Conservation (phyloP, 2,113 vertebrate species). For the Vanacampus margaritifer region DNA sequence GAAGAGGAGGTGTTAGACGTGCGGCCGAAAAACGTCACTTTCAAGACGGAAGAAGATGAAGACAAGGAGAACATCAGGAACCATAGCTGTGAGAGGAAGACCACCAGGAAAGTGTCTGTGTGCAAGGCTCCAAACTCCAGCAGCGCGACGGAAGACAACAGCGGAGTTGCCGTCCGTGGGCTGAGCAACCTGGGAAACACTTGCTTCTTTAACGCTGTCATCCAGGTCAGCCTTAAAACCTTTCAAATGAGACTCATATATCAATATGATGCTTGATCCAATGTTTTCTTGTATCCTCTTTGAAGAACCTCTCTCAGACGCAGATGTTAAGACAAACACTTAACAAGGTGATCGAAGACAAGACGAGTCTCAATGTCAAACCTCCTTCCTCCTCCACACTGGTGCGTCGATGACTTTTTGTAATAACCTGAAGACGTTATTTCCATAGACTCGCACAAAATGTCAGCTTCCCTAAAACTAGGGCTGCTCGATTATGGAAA, state of each 20-base stretch:
- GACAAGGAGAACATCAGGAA: conserved; percentile 68
- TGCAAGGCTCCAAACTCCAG: conserved; percentile 58
- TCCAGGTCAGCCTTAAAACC: conserved; percentile 80
- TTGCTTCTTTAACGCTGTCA: conserved; percentile 95
- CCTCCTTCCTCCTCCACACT: conserved; percentile 61
- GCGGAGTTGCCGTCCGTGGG: conserved; percentile 79
- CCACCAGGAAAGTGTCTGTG: conserved; percentile 57
- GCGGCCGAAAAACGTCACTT: conserved; percentile 24
- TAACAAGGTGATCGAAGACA: conserved; percentile 78
- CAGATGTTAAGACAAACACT: conserved; percentile 81
- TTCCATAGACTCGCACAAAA: too few relatives aligned
- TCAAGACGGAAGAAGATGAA: conserved; percentile 54
- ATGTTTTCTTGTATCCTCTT: conserved; percentile 3
- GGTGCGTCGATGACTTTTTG: conserved; percentile 45
- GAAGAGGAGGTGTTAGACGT: conserved; percentile 28
- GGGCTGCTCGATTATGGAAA: too few relatives aligned
- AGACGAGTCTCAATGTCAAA: conserved; percentile 72
- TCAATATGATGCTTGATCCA: not conserved
- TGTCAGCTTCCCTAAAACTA: too few relatives aligned
- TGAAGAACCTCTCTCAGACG: conserved; percentile 92
- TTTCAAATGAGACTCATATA: not conserved
- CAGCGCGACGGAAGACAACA: conserved; percentile 28
- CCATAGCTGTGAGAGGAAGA: conserved; percentile 72
- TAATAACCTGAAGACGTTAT: not conserved
- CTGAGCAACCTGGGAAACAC: conserved; percentile 97